A percentile compares a stretch with the other conserved stretches of the same genome.
phyloP scores from a whole-genome alignment of 2,888 invertebrate genomes.

The Aleiodes testaceus region DNA sequence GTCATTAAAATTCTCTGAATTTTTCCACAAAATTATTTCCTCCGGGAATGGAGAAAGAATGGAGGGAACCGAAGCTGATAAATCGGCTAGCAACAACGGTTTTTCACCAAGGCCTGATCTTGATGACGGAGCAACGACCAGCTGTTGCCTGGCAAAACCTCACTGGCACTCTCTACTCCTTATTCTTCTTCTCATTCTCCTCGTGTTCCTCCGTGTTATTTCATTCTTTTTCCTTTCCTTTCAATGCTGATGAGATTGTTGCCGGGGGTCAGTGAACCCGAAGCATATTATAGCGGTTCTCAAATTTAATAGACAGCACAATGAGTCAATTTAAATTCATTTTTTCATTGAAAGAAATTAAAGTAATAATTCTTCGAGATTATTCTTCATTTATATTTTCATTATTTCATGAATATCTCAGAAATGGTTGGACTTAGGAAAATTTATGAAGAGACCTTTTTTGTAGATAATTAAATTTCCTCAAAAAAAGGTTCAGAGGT shows the following conservation, averaged over 20 bases:
- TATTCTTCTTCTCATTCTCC: constrained; percentile 38
- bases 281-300: constrained; percentile 51
- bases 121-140: constrained; percentile 57
- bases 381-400: too few relatives aligned
- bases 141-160: constrained; percentile 59
- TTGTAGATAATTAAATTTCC: too few relatives aligned
- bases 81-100: constrained; percentile 62
- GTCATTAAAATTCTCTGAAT: constrained; percentile 33
- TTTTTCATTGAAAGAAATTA: too few relatives aligned
- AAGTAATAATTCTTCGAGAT: too few relatives aligned
- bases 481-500: too few relatives aligned
- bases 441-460: too few relatives aligned
- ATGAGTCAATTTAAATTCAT: neutral
- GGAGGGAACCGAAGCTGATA: constrained; percentile 58
- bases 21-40: constrained; percentile 39
- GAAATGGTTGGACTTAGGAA: too few relatives aligned
- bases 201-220: constrained; percentile 36
- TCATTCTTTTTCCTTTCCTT: constrained; percentile 42
- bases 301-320: constrained; percentile 45
- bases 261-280: constrained; percentile 53
- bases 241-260: constrained; percentile 47
- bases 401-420: too few relatives aligned
- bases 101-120: constrained; percentile 41
- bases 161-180: constrained; percentile 41
- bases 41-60: constrained; percentile 28